Evolutionary conservation across 2,113 vertebrate genomes (phyloP).

Genomic region (Syngnathus scovelli): DNA sequence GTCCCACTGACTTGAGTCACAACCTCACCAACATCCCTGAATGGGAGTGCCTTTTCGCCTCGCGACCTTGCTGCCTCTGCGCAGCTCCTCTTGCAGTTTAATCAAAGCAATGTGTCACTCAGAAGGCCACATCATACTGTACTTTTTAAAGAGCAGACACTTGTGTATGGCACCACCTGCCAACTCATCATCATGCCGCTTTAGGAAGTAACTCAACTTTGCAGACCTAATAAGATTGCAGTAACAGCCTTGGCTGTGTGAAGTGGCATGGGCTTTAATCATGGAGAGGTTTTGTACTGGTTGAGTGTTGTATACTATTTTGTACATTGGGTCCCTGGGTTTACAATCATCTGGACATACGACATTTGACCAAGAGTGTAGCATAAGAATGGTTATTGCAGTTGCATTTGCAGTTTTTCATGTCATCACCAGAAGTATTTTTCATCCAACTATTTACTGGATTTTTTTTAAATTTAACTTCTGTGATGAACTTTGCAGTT

Average conservation of each 20-base stretch:
- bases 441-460: neutral
- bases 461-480: too few relatives aligned
- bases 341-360: neutral
- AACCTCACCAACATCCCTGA: constrained; percentile 42
- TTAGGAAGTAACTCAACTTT: constrained; percentile 58
- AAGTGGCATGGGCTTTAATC: constrained; percentile 36
- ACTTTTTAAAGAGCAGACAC: constrained; percentile 50
- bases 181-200: constrained; percentile 55
- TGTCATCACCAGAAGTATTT: neutral
- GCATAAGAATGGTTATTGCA: neutral
- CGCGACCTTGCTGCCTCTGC: neutral
- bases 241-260: constrained; percentile 39
- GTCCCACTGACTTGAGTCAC: constrained; percentile 50
- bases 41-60: constrained; percentile 30
- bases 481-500: too few relatives aligned
- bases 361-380: neutral
- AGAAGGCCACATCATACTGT: constrained; percentile 58
- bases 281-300: constrained; percentile 5
- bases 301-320: constrained; percentile 7
- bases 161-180: constrained; percentile 36
- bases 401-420: neutral
- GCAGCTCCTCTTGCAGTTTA: constrained; percentile 39
- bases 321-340: neutral
- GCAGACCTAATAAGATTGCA: constrained; percentile 39
- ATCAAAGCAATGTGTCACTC: constrained; percentile 64